Conservation (phyloP, 2,888 invertebrate genomes). For the Leucania comma region DNA sequence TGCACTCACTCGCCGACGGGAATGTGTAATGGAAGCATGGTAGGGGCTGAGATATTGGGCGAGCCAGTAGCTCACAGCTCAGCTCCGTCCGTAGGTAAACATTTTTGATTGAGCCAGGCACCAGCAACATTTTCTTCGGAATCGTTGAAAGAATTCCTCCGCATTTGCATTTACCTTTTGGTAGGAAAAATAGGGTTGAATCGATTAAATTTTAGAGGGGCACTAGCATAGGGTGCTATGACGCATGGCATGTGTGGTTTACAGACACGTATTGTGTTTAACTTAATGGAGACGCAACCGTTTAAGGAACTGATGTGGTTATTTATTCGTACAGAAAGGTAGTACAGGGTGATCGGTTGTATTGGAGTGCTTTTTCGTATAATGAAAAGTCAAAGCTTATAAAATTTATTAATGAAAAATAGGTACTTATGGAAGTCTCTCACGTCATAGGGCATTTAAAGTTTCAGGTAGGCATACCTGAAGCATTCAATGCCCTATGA, state of each 20-base stretch:
- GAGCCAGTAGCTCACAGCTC: constrained; percentile 51
- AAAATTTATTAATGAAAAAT: neutral
- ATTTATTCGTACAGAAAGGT: constrained; percentile 7
- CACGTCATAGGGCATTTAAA: too few relatives aligned
- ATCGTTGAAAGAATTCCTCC: constrained; percentile 67
- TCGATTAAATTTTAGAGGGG: constrained; percentile 60
- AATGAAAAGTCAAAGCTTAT: neutral
- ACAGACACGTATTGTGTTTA: constrained; percentile 8
- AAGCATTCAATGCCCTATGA: neutral
- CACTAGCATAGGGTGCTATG: neutral
- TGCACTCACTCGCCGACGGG: constrained; percentile 64
- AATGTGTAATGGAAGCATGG: constrained; percentile 65
- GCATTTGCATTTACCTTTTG: constrained; percentile 72
- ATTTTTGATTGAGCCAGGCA: constrained; percentile 81
- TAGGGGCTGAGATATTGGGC: constrained; percentile 75
- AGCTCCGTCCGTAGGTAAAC: constrained; percentile 77
- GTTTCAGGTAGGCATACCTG: too few relatives aligned
- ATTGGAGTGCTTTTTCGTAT: neutral
- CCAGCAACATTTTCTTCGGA: constrained; percentile 72
- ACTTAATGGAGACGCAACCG: neutral
- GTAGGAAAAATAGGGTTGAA: constrained; percentile 69
- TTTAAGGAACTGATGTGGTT: constrained; percentile 25
- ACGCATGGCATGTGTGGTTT: constrained; percentile 6
- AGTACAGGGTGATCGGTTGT: too few relatives aligned
- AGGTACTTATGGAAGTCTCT: too few relatives aligned